Evolutionary conservation across 2,113 vertebrate genomes (phyloP), one percentile per base, ranked within the genome.

Genomic region (Mobula hypostoma): DNA sequence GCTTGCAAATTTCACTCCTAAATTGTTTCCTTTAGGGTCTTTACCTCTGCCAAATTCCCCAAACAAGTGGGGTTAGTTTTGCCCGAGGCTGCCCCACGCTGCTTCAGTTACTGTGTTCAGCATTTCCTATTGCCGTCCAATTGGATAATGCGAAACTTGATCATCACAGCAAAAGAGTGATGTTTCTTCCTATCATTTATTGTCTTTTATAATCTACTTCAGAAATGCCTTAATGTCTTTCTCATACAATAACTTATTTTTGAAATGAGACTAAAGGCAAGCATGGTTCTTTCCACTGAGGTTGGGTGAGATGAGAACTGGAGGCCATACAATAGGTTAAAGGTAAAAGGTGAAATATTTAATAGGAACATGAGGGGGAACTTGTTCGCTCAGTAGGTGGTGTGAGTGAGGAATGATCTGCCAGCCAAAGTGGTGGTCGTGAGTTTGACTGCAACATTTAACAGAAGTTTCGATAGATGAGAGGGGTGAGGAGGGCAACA

Each of bases 1-100:
- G 48, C 82, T 56, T 27, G 82, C 82, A 85, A 85, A 85, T 85
- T 85, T 85, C 9, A 48, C 82, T 85, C 24, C 82, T 56, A 85
- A 85, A 85, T 85, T 85, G 82, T 85, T 85, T 85, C 82, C 82
- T 27, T 40, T 85, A 27, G 27, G 48, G 32, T 6, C 32, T 80
- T 80, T 32, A 19, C 14, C 15, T 32, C 70, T 21, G 70, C 21
- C 6, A 32, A 80, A 80, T 80, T 80, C 78, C 32, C 78, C 48
- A 79, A 79, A 79, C 77, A 32, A 40, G 0, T 32, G 17, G 32
- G 6, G 19, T 85, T 24, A 19, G 12, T 24, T 56, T 83, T 85
- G 82, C 82, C 24, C 21, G 58, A 85, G 82, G 82, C 82, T 85
- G 82, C 82, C 2, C 70, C 48, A 27, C 21, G 27, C 21, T 27